These are phyloP conservation scores for Latrodectus elegans DNA, from an alignment of 2,888 invertebrate species.

Conservation along the genomic window DNA sequence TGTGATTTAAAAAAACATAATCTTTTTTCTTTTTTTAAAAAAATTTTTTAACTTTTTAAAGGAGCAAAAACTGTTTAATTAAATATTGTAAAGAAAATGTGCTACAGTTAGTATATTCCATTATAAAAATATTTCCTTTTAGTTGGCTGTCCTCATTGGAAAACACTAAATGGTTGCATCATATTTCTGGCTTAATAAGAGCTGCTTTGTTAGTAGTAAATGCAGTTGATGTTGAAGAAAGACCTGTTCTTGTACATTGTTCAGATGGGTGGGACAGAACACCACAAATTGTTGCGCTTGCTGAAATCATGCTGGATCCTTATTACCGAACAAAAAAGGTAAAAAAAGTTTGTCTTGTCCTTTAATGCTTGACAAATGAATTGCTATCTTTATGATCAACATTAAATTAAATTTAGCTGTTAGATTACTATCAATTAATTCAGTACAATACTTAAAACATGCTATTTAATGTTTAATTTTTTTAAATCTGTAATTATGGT, in stretches of 20 bases:
- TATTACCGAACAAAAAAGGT: slow-evolving; percentile 93
- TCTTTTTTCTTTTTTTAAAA: not conserved
- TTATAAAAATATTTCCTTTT: slow-evolving; percentile 71
- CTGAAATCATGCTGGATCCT: slow-evolving; percentile 93
- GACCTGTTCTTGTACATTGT: slow-evolving; percentile 96
- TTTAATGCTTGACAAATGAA: not conserved
- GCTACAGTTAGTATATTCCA: not conserved
- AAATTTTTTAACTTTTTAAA: not conserved
- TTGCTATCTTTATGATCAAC: not conserved
- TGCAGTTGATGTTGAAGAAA: slow-evolving; percentile 83
- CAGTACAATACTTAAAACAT: no score
- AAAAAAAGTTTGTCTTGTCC: slow-evolving; percentile 11
- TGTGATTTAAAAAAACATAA: no score
- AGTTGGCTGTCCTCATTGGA: slow-evolving; percentile 94
- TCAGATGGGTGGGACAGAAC: slow-evolving; percentile 99
- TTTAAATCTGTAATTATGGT: no score
- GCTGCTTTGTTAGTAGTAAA: slow-evolving; percentile 86
- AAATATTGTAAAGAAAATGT: not conserved
- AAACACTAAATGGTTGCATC: slow-evolving; percentile 92
- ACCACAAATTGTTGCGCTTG: slow-evolving; percentile 95
- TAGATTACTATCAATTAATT: not conserved
- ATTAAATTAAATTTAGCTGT: not conserved
- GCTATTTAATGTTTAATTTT: no score
- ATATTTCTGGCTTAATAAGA: slow-evolving; percentile 88
- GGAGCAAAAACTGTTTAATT: not conserved